Evolutionary conservation across 2,888 invertebrate genomes (phyloP), one percentile per base, ranked within the genome.

Genomic region (Eumacrocentrus americanus): DNA sequence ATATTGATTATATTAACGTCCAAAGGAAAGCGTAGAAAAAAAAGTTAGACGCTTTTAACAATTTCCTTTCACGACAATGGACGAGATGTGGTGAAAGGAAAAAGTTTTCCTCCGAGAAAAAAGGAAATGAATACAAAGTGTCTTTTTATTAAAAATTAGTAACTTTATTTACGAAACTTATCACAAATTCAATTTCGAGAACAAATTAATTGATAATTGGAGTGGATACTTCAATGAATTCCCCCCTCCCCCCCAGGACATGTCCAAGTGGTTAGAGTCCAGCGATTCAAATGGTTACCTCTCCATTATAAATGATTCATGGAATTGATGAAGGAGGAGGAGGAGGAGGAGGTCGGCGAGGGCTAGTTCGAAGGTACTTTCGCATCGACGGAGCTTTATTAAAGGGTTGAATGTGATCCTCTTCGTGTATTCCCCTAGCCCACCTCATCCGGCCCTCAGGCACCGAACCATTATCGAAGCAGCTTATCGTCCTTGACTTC

Each of bases 381-480:
- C 55, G 35, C 55, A 35, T 55, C 55, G 55, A 55, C 46, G 55
- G 35, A 37, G 55, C 55, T 55, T 55, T 55, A 55, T 55, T 55
- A 55, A 55, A 37, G 42, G 55, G 37, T 55, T 46, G 55, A 55
- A 37, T 55, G 22, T 46, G 35, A 55, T 55, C 35, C 25, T 29
- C 11, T 14, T 12, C 22, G 3, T 48, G 29, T 7, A 12, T 12
- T 11, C 18, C 11, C 14, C 9, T 18, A 29, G 5, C 14, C 48
- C n/a, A 29, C 34, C 48, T 16, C 18, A 34, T 34, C 14, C n/a
- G n/a, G 34, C 53, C 53, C 34, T 22, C 11, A 35, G 35, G 14
- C 46, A 55, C 46, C 55, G 55, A 37, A 16, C 34, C 35, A 48
- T 18, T 1, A 34, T 11, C 29, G 16, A 46, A 54, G 25, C 44